Conservation (phyloP, 2,797 vertebrate species). For the Sebastiscus albofasciatus region DNA sequence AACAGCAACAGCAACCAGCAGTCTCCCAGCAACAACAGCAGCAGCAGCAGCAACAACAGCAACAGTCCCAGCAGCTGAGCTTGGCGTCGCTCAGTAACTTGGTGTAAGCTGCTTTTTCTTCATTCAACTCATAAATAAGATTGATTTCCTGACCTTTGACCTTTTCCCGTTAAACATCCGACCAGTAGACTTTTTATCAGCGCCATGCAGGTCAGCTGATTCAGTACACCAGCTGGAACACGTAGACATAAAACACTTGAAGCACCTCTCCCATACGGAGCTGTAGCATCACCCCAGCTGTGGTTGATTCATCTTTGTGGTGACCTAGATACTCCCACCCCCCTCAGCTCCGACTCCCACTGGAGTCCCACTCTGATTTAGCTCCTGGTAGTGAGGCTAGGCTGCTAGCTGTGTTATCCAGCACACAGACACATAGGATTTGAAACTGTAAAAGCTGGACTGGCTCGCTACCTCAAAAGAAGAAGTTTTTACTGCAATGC, state of each 20-base stretch:
- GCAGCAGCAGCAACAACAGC: slow-evolving; percentile 79
- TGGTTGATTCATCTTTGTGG: slow-evolving; percentile 64
- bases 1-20: slow-evolving; percentile 86
- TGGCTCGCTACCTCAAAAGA: background rate
- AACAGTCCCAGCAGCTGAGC: slow-evolving; percentile 82
- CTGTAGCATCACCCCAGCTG: slow-evolving; percentile 51
- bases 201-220: background rate
- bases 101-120: slow-evolving; percentile 84
- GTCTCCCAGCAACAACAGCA: slow-evolving; percentile 88
- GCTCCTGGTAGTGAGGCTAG: slow-evolving; percentile 36
- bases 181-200: background rate
- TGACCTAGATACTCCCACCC: slow-evolving; percentile 72
- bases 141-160: slow-evolving; percentile 30
- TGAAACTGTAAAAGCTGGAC: background rate
- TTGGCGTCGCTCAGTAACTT: slow-evolving; percentile 93
- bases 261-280: slow-evolving; percentile 19
- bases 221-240: background rate
- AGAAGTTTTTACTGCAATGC: background rate
- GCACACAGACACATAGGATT: slow-evolving; percentile 3
- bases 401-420: slow-evolving; percentile 29
- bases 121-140: background rate
- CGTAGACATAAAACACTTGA: slow-evolving; percentile 3
- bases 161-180: background rate
- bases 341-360: slow-evolving; percentile 46
- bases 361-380: slow-evolving; percentile 55